Evolutionary conservation across 2,797 vertebrate species (phyloP), one percentile per base, ranked within the genome.

Genomic region (Distichodus sexfasciatus): DNA sequence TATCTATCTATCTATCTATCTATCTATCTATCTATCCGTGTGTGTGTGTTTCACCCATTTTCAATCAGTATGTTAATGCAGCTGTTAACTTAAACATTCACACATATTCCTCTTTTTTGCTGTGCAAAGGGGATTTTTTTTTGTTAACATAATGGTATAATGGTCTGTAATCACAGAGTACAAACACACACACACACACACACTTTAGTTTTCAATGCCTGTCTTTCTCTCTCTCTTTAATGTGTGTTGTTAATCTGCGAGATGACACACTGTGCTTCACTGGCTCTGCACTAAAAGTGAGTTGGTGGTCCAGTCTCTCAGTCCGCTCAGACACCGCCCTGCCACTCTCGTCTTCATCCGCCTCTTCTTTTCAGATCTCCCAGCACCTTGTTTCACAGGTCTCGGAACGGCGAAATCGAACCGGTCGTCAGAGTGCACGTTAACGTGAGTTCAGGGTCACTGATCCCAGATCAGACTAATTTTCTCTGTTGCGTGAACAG

Each of bases 281-380:
- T 84, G 84, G 87, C 79, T 87, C 80, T 66, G 76, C 79, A 89
- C 87, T 82, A 84, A 84, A 87, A 87, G 81, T 65, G 81, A 77
- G 78, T 74, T 80, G 88, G 88, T 90, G 88, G 88, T 90, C 90
- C 74, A 33, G 9, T 58, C 66, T 40, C 84, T 87, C 88, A 80
- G 46, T 65, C 54, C 68, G 48, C 14, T 21, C 17, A 38, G 26
- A 51, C 46, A 26, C 17, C 44, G 21, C 43, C 6, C 3, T 51
- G 72, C 76, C 74, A 88, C 83, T 83, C 80, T 74, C 82, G 82
- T 79, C 85, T 59, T 71, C 19, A 50, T 43, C 35, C 11, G 36
- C 36, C 14, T 23, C 46, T 54, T 51, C 53, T 19, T 6, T 35
- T 59, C 60, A 60, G 48, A 73, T 71, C 61, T 80, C n/a, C n/a